Conservation (phyloP, 92 coral and sea anemone species). For the Metridium senile region DNA sequence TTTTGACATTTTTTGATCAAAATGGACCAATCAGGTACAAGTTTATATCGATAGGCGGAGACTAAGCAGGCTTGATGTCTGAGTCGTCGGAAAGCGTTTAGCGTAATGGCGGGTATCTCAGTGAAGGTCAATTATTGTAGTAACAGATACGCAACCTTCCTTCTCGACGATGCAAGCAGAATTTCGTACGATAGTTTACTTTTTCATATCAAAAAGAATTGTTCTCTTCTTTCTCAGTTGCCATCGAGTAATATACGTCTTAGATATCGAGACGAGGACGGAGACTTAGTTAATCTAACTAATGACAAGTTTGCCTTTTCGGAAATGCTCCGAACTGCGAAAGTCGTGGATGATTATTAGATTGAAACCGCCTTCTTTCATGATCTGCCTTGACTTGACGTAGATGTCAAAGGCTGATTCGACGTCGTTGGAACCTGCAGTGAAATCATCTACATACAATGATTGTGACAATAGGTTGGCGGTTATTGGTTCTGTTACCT, state of each 20-base stretch:
- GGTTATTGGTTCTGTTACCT: no score
- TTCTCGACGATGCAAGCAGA: constrained; percentile 9
- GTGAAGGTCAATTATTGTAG: constrained; percentile 38
- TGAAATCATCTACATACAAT: no score
- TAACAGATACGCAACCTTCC: constrained; percentile 34
- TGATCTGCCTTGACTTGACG: no score
- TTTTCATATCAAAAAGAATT: constrained; percentile 20
- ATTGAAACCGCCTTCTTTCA: no score
- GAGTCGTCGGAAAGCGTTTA: background rate
- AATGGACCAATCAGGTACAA: constrained; percentile 27
- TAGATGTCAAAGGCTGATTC: no score
- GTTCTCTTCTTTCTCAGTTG: constrained; percentile 26
- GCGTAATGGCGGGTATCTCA: background rate
- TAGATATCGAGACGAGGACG: constrained; percentile 39
- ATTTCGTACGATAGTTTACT: background rate
- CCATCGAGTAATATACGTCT: constrained; percentile 27
- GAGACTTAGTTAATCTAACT: constrained; percentile 38
- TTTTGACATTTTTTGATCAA: constrained; percentile 16
- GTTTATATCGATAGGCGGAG: constrained; percentile 22
- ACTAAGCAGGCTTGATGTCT: background rate
- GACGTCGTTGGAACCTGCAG: no score
- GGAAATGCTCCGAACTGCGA: constrained; percentile 4
- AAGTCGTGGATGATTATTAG: constrained; percentile 4
- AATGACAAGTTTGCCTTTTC: constrained; percentile 1
- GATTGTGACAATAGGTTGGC: no score